Conservation (phyloP, 2,113 vertebrate species). For the Clarias magur region DNA sequence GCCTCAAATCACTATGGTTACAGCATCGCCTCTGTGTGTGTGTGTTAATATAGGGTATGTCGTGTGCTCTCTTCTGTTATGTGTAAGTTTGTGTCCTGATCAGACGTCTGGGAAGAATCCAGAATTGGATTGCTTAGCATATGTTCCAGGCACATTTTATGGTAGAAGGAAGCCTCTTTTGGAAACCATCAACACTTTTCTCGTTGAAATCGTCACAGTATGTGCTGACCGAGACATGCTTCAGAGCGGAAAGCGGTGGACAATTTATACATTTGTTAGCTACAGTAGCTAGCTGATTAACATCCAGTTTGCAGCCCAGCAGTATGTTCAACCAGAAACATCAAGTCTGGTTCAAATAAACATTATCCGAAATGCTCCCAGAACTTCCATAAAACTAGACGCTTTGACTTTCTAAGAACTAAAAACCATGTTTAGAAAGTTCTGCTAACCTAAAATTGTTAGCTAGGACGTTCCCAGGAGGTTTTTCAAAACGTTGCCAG, state of each 20-base stretch:
- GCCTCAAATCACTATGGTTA: slow-evolving; percentile 49
- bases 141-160: background rate
- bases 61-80: background rate
- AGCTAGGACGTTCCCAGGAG: too few species aligned
- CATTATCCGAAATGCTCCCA: too few species aligned
- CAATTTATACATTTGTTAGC: background rate
- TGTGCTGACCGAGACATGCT: background rate
- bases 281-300: too few species aligned
- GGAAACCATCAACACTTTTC: background rate
- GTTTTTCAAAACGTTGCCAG: too few species aligned
- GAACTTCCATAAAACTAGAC: too few species aligned
- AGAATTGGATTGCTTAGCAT: background rate
- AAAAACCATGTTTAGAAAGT: too few species aligned
- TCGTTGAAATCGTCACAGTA: background rate
- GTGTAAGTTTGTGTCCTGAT: slow-evolving; percentile 10
- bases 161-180: background rate
- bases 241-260: background rate
- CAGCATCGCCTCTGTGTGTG: slow-evolving; percentile 19
- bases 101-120: background rate
- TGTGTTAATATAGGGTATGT: slow-evolving; percentile 18
- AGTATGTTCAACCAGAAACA: background rate
- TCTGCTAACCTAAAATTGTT: too few species aligned
- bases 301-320: background rate
- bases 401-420: too few species aligned
- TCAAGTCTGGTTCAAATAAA: too few species aligned